Percentiles rank a stretch among this genome's conserved stretches.
Evolutionary conservation across 1,140 invertebrate species (phyloP).

Genomic region (Lethrus apterus): DNA sequence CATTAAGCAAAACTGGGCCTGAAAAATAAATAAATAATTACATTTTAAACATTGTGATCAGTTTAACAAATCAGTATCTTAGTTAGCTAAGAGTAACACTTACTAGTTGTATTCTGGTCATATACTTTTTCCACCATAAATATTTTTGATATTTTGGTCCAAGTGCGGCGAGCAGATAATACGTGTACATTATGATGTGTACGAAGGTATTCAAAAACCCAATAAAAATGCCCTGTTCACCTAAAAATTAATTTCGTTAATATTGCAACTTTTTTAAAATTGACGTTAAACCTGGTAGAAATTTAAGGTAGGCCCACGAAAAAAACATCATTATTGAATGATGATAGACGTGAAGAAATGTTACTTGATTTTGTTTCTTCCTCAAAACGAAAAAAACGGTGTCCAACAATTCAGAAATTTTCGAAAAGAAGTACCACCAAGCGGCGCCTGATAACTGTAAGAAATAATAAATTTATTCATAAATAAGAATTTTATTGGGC

Average conservation of each 20-base stretch:
- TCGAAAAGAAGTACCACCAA: constrained; percentile 48
- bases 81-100: constrained; percentile 28
- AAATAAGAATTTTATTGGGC: too few relatives aligned
- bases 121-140: constrained; percentile 77
- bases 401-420: constrained; percentile 58
- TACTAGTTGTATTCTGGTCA: constrained; percentile 68
- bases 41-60: constrained; percentile 2
- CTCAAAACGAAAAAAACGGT: constrained; percentile 77
- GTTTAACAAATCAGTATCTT: background rate
- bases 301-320: constrained; percentile 51
- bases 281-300: constrained; percentile 49
- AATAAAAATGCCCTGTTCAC: constrained; percentile 51
- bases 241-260: too few relatives aligned
- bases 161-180: constrained; percentile 64
- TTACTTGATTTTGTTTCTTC: constrained; percentile 69
- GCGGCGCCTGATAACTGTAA: constrained; percentile 42
- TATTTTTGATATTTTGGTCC: constrained; percentile 62
- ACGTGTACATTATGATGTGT: constrained; percentile 70
- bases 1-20: constrained; percentile 53
- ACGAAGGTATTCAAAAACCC: constrained; percentile 64
- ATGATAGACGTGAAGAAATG: constrained; percentile 65
- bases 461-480: too few relatives aligned
- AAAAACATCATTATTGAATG: constrained; percentile 55
- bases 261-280: too few relatives aligned
- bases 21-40: constrained; percentile 22